These are phyloP conservation scores for Hyperopisus bebe DNA, from an alignment of 2,113 vertebrate genomes.

Conservation along the genomic window DNA sequence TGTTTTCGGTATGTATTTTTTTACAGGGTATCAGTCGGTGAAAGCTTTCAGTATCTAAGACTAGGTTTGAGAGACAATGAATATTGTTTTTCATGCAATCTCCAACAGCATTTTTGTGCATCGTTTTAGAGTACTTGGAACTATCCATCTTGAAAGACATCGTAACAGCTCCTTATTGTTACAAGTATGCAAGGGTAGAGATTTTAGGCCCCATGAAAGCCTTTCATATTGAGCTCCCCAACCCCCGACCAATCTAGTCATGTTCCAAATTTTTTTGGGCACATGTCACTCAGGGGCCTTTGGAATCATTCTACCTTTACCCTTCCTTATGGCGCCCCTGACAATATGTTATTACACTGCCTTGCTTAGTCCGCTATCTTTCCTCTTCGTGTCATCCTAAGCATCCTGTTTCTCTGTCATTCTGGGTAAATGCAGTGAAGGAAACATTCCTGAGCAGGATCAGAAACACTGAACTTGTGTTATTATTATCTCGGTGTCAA, in stretches of 20 bases:
- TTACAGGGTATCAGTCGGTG: not conserved
- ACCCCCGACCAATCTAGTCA: not conserved
- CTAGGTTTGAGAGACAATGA: not conserved
- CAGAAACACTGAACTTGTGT: not conserved
- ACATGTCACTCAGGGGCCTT: not conserved
- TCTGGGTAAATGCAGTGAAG: not conserved
- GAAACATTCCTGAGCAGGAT: not conserved
- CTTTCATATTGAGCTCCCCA: not conserved
- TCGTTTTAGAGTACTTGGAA: not conserved
- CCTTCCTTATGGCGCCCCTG: not conserved
- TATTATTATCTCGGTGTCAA: not conserved
- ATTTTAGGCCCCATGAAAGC: not conserved
- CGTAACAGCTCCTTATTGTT: not conserved
- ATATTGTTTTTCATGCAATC: not conserved
- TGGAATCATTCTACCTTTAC: not conserved
- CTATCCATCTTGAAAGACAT: not conserved
- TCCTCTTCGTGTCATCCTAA: not conserved
- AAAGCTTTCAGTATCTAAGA: not conserved
- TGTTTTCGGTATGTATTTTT: not conserved
- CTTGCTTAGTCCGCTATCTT: not conserved
- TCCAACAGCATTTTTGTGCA: not conserved
- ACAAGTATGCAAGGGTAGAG: not conserved
- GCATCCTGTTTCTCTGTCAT: not conserved
- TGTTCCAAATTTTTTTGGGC: not conserved
- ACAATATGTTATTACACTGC: not conserved